Percentiles rank a stretch among this genome's conserved stretches.
Evolutionary conservation across 1,140 invertebrate species (phyloP).

Genomic region (Zophobas morio): DNA sequence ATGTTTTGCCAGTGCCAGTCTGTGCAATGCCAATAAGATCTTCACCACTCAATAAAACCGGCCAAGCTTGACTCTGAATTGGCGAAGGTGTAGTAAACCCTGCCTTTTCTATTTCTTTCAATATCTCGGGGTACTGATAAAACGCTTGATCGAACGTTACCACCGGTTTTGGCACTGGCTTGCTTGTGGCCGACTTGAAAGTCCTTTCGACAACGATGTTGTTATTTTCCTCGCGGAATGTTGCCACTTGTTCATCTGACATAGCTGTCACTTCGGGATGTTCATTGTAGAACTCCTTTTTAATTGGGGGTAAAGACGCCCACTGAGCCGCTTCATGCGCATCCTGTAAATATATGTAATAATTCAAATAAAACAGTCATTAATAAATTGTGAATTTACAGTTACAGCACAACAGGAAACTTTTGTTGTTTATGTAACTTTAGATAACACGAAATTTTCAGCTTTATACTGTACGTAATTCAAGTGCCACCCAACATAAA

Average conservation of each 20-base stretch:
- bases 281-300: slow-evolving; percentile 91
- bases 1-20: slow-evolving; percentile 92
- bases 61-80: slow-evolving; percentile 94
- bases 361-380: background rate
- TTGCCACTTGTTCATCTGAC: slow-evolving; percentile 73
- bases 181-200: slow-evolving; percentile 67
- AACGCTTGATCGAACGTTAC: slow-evolving; percentile 90
- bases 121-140: slow-evolving; percentile 84
- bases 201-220: slow-evolving; percentile 73
- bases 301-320: slow-evolving; percentile 76
- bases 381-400: no score
- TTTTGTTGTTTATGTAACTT: no score
- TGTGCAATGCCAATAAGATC: slow-evolving; percentile 96
- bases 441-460: no score
- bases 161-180: slow-evolving; percentile 86
- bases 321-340: slow-evolving; percentile 72
- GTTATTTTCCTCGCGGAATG: slow-evolving; percentile 77
- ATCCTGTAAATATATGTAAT: slow-evolving; percentile 68
- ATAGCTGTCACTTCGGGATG: slow-evolving; percentile 79
- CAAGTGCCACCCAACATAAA: no score
- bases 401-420: no score
- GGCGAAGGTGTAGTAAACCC: slow-evolving; percentile 89
- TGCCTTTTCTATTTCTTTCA: slow-evolving; percentile 86
- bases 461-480: no score
- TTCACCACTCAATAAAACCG: slow-evolving; percentile 85